Base-by-base conservation (phyloP, 92 coral and sea anemone genomes). In the Muricea muricata region DNA sequence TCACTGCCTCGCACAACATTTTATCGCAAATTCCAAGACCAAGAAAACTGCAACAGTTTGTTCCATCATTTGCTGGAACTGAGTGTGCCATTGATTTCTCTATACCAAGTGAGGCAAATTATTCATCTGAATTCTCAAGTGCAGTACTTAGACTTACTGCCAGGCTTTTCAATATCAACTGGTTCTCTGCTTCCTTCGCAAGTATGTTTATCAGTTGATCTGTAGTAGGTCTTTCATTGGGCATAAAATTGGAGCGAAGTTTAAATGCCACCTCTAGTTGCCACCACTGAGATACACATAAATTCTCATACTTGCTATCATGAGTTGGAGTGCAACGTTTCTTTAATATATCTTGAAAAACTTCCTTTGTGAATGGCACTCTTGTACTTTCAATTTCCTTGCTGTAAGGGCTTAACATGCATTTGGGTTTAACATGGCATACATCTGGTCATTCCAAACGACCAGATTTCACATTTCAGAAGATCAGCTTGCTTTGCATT, bases 391-490 rank as follows among this genome's bases (percentile, higher is more conserved):
- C 40, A 31, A 70, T 48, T 82, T 82, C 86, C 58, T 60, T 63
- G 10, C 26, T 29, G 55, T 82, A 69, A 39, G 86, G 86, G 73
- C 73, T 32, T 9, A 76, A 0, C 31, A 82, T n/a, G n/a, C 78
- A 20, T 28, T 82, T 12, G 86, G 81, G 57, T 66, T 69, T 6
- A 82, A 26, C 8, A 82, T 82, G 50, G 81, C 29, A 26, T 63
- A 47, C 86, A 69, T 82, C 57, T n/a, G n/a, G 67, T 48, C 14
- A 82, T 58, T 56, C 86, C 81, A 20, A 70, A 82, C 35, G 86
- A 69, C 86, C 86, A 82, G 25, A 82, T 82, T 10, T 82, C 86
- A 25, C 78, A 58, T 65, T 82, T 45, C 28, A 41, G 70, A 12
- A 82, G 67, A 41, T 82, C 86, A 41, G 70, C 86, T 57, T 82